Evolutionary conservation across 2,797 vertebrate species (phyloP).

Genomic region (Fratercula arctica): DNA sequence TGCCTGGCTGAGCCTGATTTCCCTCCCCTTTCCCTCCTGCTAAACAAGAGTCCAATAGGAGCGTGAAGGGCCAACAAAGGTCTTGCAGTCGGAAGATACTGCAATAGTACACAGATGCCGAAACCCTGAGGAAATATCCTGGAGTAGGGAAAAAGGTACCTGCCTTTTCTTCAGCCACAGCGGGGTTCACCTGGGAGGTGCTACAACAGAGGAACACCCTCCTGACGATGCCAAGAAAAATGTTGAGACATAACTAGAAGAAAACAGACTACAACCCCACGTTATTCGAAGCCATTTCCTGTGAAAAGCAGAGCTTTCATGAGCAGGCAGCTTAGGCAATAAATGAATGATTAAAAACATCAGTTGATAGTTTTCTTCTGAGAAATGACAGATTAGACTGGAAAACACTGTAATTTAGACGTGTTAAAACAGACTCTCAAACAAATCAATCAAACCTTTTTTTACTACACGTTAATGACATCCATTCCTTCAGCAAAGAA

Average conservation of each 20-base stretch:
- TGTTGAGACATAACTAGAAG: neutral
- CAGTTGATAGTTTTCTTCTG: neutral
- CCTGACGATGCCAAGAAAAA: neutral
- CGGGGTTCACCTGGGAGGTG: neutral
- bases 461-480: neutral
- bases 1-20: neutral
- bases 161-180: neutral
- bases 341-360: slow-evolving; percentile 15
- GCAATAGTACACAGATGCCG: neutral
- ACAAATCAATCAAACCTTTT: neutral
- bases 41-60: neutral
- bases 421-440: neutral
- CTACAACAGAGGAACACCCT: neutral
- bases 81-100: neutral
- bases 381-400: neutral
- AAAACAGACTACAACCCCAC: neutral
- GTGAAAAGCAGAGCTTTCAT: neutral
- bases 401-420: slow-evolving; percentile 5
- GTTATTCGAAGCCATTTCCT: neutral
- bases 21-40: neutral
- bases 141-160: neutral
- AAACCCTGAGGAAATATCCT: neutral
- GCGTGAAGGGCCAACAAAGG: neutral
- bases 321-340: neutral
- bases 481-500: neutral